These are phyloP conservation scores for Macrocentrus cingulum DNA, from an alignment of 1,140 invertebrate species.

Conservation along the genomic window DNA sequence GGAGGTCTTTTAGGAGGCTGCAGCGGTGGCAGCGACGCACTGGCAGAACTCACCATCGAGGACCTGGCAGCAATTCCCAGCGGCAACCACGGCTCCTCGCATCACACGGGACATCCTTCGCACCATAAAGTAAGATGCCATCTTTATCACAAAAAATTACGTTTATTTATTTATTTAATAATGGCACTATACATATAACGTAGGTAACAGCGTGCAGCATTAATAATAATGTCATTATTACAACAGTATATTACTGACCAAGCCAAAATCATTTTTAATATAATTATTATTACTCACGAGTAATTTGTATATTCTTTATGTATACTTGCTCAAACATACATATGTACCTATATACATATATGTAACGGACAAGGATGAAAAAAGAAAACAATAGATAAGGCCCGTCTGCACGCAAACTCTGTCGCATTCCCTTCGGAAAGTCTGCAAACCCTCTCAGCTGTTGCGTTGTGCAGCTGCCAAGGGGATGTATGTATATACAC, in stretches of 20 bases:
- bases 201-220: too few relatives aligned
- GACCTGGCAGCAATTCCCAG: slow-evolving; percentile 56
- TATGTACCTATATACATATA: too few relatives aligned
- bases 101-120: slow-evolving; percentile 53
- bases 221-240: too few relatives aligned
- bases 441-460: slow-evolving; percentile 36
- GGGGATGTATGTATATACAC: slow-evolving; percentile 6
- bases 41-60: slow-evolving; percentile 54
- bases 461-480: slow-evolving; percentile 38
- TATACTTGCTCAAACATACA: neutral
- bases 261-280: too few relatives aligned
- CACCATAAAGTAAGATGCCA: slow-evolving; percentile 55
- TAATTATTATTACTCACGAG: slow-evolving; percentile 12
- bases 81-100: slow-evolving; percentile 48
- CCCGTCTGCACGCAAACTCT: slow-evolving; percentile 13
- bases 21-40: slow-evolving; percentile 54
- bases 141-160: too few relatives aligned
- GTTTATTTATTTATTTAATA: too few relatives aligned
- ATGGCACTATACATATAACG: too few relatives aligned
- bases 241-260: too few relatives aligned
- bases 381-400: slow-evolving; percentile 15
- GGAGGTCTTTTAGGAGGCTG: slow-evolving; percentile 48
- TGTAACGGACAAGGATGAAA: neutral
- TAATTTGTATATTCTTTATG: slow-evolving; percentile 15
- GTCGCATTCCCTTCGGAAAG: slow-evolving; percentile 4